Evolutionary conservation across 2,797 vertebrate genomes (phyloP), one percentile per base, ranked within the genome.

Genomic region (Cynodonichthys magdalenae): DNA sequence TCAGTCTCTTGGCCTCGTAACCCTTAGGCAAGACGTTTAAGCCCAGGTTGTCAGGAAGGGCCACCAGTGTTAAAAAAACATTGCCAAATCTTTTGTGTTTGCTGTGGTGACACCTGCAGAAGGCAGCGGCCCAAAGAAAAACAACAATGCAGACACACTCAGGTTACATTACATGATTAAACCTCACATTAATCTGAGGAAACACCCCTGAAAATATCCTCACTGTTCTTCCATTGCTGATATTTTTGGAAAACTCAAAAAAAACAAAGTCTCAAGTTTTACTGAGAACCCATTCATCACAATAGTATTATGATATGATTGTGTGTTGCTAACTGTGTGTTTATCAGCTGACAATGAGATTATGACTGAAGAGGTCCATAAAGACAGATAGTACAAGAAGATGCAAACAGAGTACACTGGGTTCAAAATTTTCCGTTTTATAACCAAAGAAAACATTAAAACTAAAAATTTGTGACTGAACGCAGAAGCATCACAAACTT

Each of bases 291-390:
- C 51, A 6, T 69, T 57, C n/a, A 1, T 72, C 77, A 88, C 87
- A 88, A 87, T 89, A 74, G 71, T 91, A 84, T 90, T 90, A 42
- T 90, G 82, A 66, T 64, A 78, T 62, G 2, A 31, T 55, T 5
- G 63, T 17, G 39, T 15, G 49, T 17, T 60, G 68, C 59, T 61
- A 50, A 66, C 62, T 68, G 75, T 39, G 48, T 83, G 66, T 74
- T 84, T 84, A 17, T 48, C 20, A 63, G 63, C 17, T 45, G 4
- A 89, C 86, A 90, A 88, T 87, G 78, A 81, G 89, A 86, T 85
- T 90, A 76, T 90, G 87, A 53, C 68, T 80, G 58, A 75, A 77
- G n/a, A 29, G 53, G 52, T 65, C 47, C n/a, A n/a, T n/a, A n/a
- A n/a, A n/a, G n/a, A n/a, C n/a, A n/a, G n/a, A n/a, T n/a, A n/a